Base-by-base conservation (phyloP, 2,113 vertebrate species). In the Pollimyrus isidori region DNA sequence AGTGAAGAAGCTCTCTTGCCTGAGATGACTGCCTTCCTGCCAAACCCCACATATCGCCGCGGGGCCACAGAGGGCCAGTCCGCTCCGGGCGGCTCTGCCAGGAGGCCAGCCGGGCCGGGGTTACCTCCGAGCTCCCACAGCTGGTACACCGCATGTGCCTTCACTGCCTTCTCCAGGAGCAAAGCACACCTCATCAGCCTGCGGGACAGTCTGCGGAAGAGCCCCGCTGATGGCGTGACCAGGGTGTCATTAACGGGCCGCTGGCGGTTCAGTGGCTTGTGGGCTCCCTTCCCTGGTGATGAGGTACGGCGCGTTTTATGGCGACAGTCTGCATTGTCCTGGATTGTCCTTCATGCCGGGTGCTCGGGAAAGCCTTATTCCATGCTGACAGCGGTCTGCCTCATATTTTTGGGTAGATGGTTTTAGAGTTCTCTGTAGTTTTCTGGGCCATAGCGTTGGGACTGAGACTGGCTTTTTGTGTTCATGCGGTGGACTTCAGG, bases 161-260 rank as follows among this genome's bases (percentile, higher is more conserved):
- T 96, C 88, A 96, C 96, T 0, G 90, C 94, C 1, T 95, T 94
- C 50, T 95, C 93, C 90, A 94, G 95, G 10, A 94, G 94, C 42
- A 97, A 95, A 45, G 95, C 95, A 52, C 93, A 95, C n/a, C 97
- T 97, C 91, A 93, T 95, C 52, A 97, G 96, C 92, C 95, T 97
- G 23, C 93, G 97, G 0, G 97, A 98, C 92, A 97, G 97, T 46
- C 97, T 98, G 0, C 97, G 95, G 95, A 97, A 96, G 90, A 97
- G 96, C 76, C 97, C 97, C 2, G 96, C 96, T 35, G 97, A 96
- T 94, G 97, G 97, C 91, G 96, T 94, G 0, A 96, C 94, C 0
- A 97, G 97, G 92, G 95, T 95, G 26, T 94, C 92, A 92, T 93
- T 93, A 52, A 90, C 91, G 1, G 93, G 90, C 88, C 30, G 19